Conservation (phyloP, 2,113 vertebrate genomes). For the Puffinus mauretanicus region DNA sequence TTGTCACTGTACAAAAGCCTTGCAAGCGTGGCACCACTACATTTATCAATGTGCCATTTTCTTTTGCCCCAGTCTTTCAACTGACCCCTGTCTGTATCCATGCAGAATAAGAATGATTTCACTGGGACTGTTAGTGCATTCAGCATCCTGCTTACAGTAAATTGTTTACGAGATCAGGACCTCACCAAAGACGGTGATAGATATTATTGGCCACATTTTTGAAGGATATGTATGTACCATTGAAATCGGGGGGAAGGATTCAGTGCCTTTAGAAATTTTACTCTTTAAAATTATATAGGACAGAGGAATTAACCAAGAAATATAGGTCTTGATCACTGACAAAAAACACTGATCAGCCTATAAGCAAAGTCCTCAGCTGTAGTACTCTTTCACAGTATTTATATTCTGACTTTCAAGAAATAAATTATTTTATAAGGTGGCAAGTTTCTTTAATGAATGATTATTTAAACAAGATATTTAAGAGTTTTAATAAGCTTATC, state of each 20-base stretch:
- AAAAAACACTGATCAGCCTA: neutral
- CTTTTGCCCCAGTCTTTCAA: neutral
- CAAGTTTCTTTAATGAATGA: neutral
- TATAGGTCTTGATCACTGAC: neutral
- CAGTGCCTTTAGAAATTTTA: neutral
- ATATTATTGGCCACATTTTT: neutral
- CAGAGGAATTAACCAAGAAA: neutral
- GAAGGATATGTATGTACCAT: neutral
- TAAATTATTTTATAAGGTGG: neutral
- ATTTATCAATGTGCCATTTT: neutral
- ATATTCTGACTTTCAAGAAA: neutral
- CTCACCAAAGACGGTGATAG: neutral
- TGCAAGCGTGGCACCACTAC: rapidly evolving
- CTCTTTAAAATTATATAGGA: neutral
- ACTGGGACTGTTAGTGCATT: neutral
- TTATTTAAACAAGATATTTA: neutral
- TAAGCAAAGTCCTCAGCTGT: neutral
- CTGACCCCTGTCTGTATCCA: neutral
- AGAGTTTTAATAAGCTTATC: neutral
- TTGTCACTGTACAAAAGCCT: neutral
- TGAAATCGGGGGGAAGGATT: neutral
- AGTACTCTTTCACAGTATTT: neutral
- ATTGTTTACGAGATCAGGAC: neutral
- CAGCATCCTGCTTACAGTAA: neutral
- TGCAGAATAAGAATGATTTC: neutral